Base-by-base conservation (phyloP, 2,113 vertebrate genomes). In the Axis porcinus region DNA sequence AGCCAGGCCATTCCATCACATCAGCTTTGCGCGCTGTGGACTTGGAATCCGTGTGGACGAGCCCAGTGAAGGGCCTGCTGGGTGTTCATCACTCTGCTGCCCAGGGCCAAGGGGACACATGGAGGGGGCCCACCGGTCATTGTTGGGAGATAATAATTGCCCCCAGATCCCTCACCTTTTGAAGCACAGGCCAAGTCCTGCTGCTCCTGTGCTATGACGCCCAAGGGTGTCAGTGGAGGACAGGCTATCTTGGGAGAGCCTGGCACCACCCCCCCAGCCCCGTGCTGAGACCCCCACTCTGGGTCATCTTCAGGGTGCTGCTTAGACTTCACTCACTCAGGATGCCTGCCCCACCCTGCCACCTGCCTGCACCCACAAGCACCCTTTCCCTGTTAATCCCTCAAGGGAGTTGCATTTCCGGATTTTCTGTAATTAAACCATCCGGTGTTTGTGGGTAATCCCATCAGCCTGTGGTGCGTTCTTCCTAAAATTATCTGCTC, bases 261-360 rank as follows among this genome's bases (percentile, higher is more conserved):
- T 52, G 79, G 16, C 27, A 17, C 30, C 30, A 9, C 47, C 11
- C 33, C 50, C 12, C 19, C 0, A 10, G 7, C 79, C 79, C 47
- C 45, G 2, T 5, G 43, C 43, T 78, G 43, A 47, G 76, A 17
- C 36, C 7, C 67, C 25, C 2, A 1, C 81, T 27, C 54, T 28
- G 1, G 70, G 70, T 10, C 5, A 0, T n/a, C 13, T 11, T 7
- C 30, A 17, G 74, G 43, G 57, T 0, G 0, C 30, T 47, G 55
- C 55, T 19, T 33, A n/a, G 40, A 17, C 21, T 8, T 12, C 27
- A 30, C 67, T 52, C 33, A 19, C 52, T 33, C 36, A 50, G 43
- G 16, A 58, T 21, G 21, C 43, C 74, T 23, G 30, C 76, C 40
- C 55, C 4, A 6, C 74, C 55, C 14, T 25, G 11, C 89, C 23